Evolutionary conservation across 2,888 invertebrate species (phyloP).

Genomic region (Pimpla rufipes): DNA sequence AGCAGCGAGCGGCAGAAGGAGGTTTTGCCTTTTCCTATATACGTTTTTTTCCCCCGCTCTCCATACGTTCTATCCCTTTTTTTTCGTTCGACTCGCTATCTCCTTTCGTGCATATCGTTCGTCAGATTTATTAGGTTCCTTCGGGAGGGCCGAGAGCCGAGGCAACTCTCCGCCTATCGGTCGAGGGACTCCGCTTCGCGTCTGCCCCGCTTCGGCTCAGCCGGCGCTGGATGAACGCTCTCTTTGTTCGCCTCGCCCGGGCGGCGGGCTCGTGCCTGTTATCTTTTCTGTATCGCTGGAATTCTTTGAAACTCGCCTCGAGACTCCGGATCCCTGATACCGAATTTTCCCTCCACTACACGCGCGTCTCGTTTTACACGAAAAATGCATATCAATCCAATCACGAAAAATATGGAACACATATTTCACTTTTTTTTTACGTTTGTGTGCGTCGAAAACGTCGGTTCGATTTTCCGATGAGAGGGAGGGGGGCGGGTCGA

Average conservation of each 20-base stretch:
- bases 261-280: conserved; percentile 12
- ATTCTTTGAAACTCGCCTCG: conserved; percentile 27
- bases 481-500: background rate
- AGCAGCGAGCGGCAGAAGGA: conserved; percentile 57
- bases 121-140: conserved; percentile 70
- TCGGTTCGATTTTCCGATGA: conserved; percentile 38
- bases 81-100: conserved; percentile 13
- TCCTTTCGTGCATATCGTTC: conserved; percentile 35
- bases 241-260: conserved; percentile 60
- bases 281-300: conserved; percentile 36
- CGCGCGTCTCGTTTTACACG: background rate
- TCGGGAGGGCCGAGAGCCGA: conserved; percentile 49
- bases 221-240: conserved; percentile 66
- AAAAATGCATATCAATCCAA: conserved; percentile 14
- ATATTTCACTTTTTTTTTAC: background rate
- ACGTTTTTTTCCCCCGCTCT: background rate
- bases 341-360: background rate
- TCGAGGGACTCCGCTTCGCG: conserved; percentile 26
- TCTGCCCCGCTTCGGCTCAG: background rate
- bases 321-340: conserved; percentile 15
- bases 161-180: conserved; percentile 10
- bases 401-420: conserved; percentile 23
- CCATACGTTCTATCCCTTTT: background rate
- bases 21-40: conserved; percentile 44
- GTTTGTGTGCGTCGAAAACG: background rate